These are phyloP conservation scores for Cremastobaeus sp. DNA, from an alignment of 2,888 invertebrate species.

Conservation along the genomic window DNA sequence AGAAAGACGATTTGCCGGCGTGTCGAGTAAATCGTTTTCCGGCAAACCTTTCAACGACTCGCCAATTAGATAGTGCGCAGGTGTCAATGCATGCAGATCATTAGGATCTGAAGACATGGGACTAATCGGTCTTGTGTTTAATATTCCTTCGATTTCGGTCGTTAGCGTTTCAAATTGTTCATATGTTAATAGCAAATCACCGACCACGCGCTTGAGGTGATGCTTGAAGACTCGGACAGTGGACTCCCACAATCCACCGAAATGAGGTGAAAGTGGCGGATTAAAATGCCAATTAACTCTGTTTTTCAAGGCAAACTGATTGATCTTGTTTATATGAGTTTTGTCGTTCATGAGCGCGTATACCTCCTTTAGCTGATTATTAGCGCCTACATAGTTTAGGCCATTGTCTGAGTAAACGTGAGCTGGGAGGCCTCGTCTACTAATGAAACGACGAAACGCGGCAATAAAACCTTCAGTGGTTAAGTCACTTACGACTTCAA, in stretches of 20 bases:
- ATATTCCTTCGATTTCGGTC: not conserved
- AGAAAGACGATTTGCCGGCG: not conserved
- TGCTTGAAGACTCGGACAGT: too few relatives aligned
- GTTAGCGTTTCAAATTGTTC: not conserved
- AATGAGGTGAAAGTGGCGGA: too few relatives aligned
- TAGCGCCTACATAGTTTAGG: too few relatives aligned
- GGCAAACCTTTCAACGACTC: not conserved
- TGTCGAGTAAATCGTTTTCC: not conserved
- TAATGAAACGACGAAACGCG: not conserved
- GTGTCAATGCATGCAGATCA: not conserved
- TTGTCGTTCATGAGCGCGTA: too few relatives aligned
- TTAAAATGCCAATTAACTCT: too few relatives aligned
- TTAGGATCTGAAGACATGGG: slow-evolving; percentile 4
- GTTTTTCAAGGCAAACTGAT: too few relatives aligned
- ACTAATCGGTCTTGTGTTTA: not conserved
- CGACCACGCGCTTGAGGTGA: not conserved
- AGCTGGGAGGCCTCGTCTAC: too few relatives aligned
- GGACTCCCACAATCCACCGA: too few relatives aligned
- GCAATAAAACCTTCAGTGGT: slow-evolving; percentile 6
- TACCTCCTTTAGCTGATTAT: too few relatives aligned
- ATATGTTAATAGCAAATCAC: not conserved
- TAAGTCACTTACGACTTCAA: slow-evolving; percentile 9
- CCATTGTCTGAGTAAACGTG: too few relatives aligned
- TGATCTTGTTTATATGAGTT: too few relatives aligned
- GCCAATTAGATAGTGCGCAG: slow-evolving; percentile 1